Conservation (phyloP, 1,140 invertebrate genomes). For the Nebria ingens region DNA sequence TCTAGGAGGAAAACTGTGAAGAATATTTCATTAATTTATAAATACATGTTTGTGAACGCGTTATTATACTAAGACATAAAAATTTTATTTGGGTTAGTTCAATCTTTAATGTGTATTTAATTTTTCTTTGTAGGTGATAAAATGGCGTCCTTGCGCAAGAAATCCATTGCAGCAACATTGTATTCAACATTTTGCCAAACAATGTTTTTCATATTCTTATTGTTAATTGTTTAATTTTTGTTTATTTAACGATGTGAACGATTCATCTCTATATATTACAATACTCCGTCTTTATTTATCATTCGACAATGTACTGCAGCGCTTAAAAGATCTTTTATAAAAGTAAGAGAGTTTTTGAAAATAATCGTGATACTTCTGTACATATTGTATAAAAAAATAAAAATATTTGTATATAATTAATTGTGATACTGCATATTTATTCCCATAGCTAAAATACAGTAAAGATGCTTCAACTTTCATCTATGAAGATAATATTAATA, state of each 20-base stretch:
- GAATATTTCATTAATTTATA: too few relatives aligned
- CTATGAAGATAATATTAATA: too few relatives aligned
- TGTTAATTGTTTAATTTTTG: not conserved
- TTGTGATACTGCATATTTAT: too few relatives aligned
- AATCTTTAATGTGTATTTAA: too few relatives aligned
- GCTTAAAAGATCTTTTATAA: slow-evolving; percentile 3
- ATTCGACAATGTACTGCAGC: not conserved
- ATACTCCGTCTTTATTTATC: not conserved
- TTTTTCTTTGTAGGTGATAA: not conserved
- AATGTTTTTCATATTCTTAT: not conserved
- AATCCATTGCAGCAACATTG: not conserved
- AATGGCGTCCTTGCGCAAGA: not conserved
- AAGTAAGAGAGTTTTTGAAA: not conserved
- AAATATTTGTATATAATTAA: slow-evolving; percentile 7
- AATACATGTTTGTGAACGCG: too few relatives aligned
- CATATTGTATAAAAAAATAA: slow-evolving; percentile 9
- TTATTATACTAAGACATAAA: too few relatives aligned
- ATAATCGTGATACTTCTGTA: not conserved
- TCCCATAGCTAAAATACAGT: too few relatives aligned
- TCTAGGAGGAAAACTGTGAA: too few relatives aligned
- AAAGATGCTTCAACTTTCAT: too few relatives aligned
- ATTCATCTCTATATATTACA: not conserved
- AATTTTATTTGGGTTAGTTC: too few relatives aligned
- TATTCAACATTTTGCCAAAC: not conserved
- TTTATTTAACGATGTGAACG: not conserved